A percentile compares a stretch with the other conserved stretches of the same genome.
Evolutionary conservation across 2,888 invertebrate species (phyloP).

Genomic region (Drosophila kuntzei): DNA sequence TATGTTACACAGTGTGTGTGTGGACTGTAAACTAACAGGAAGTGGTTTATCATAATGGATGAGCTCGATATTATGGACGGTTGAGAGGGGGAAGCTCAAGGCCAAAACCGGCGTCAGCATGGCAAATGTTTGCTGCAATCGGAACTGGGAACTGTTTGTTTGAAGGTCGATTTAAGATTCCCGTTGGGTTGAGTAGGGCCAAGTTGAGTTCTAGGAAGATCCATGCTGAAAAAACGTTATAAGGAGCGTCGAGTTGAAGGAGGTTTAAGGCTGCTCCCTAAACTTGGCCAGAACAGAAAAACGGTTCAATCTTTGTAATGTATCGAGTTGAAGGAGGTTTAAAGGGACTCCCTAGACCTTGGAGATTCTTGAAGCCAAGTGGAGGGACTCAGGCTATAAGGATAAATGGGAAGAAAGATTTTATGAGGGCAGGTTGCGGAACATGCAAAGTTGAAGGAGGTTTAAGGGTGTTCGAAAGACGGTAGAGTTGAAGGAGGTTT

Average conservation of each 20-base stretch:
- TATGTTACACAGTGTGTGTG: constrained; percentile 33
- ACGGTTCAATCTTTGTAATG: neutral
- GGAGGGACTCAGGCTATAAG: neutral
- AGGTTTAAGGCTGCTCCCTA: neutral
- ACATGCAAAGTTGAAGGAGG: neutral
- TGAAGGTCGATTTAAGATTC: constrained; percentile 54
- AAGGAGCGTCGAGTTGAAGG: constrained; percentile 32
- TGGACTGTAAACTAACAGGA: constrained; percentile 54
- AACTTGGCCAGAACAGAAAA: too few species aligned
- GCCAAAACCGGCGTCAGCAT: constrained; percentile 49
- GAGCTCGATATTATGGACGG: constrained; percentile 36
- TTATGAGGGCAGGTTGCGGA: neutral
- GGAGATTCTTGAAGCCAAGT: neutral
- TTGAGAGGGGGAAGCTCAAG: constrained; percentile 44
- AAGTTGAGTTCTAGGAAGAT: constrained; percentile 17
- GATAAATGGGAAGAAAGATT: neutral
- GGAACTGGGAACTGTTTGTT: constrained; percentile 47
- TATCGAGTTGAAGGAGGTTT: neutral
- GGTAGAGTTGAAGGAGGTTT: neutral
- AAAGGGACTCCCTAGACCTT: neutral
- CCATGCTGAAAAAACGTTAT: constrained; percentile 10
- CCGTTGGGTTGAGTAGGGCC: constrained; percentile 21
- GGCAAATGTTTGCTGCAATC: constrained; percentile 54
- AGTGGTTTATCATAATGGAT: constrained; percentile 74
- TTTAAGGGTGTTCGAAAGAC: neutral